phyloP scores from a whole-genome alignment of 2,797 vertebrate species.

The Spizella passerina region DNA sequence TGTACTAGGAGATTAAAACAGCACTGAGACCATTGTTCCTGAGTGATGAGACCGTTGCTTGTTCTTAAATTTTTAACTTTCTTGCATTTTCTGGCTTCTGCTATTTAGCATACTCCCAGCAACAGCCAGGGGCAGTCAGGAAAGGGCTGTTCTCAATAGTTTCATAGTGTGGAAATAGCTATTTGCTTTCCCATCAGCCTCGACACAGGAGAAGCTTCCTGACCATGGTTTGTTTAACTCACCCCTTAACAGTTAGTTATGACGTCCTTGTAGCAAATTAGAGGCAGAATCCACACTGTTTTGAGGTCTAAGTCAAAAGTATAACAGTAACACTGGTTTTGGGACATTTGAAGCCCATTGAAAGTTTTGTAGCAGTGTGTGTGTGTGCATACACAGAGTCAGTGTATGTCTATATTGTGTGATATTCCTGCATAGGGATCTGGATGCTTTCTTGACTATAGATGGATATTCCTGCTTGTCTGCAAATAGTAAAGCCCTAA shows the following conservation, averaged over 20 bases:
- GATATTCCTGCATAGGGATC: neutral
- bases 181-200: neutral
- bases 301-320: neutral
- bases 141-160: neutral
- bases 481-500: neutral
- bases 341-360: neutral
- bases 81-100: neutral
- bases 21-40: neutral
- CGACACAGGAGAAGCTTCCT: neutral
- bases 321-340: neutral
- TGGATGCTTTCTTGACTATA: neutral
- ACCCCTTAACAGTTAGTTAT: neutral
- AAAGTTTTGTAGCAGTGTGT: neutral
- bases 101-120: neutral
- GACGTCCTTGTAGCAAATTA: neutral
- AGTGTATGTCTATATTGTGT: neutral
- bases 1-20: neutral
- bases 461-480: neutral
- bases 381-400: neutral
- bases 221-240: neutral
- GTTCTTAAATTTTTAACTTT: neutral
- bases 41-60: rapidly evolving
- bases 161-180: neutral
- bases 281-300: neutral
- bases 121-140: neutral